Conservation (phyloP, 2,113 vertebrate genomes). For the Ploceus nigricollis region DNA sequence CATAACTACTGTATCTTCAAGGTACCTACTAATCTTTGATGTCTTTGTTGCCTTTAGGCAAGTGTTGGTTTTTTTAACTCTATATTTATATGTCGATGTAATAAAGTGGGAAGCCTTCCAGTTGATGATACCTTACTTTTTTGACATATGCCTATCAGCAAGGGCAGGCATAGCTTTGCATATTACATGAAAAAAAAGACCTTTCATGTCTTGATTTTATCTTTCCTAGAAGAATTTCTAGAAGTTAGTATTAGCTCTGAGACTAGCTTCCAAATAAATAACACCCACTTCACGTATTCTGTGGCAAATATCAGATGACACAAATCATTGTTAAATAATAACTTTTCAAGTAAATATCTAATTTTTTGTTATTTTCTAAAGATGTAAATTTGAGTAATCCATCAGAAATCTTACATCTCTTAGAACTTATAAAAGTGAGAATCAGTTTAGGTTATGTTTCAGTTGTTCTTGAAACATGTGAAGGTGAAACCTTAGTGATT, state of each 20-base stretch:
- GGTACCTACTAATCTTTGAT: background rate
- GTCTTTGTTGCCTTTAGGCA: background rate
- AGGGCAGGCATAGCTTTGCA: background rate
- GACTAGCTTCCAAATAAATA: background rate
- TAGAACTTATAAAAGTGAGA: background rate
- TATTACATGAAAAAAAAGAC: background rate
- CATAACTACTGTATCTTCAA: background rate
- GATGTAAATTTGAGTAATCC: background rate
- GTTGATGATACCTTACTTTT: background rate
- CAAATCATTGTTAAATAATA: background rate
- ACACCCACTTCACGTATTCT: background rate
- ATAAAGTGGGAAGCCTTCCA: background rate
- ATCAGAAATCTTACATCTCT: background rate
- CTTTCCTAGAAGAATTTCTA: background rate
- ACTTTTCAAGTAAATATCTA: background rate
- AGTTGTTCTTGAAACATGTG: background rate
- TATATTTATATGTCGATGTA: background rate
- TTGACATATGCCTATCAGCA: background rate
- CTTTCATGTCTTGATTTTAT: background rate
- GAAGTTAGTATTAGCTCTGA: background rate
- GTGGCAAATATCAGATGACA: background rate
- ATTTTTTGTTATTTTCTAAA: background rate
- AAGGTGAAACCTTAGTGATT: background rate
- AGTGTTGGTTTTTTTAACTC: background rate
- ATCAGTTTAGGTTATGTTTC: background rate